Conservation (phyloP, 35 echinoderm and acorn worm species). For the Heliocidaris tuberculata region DNA sequence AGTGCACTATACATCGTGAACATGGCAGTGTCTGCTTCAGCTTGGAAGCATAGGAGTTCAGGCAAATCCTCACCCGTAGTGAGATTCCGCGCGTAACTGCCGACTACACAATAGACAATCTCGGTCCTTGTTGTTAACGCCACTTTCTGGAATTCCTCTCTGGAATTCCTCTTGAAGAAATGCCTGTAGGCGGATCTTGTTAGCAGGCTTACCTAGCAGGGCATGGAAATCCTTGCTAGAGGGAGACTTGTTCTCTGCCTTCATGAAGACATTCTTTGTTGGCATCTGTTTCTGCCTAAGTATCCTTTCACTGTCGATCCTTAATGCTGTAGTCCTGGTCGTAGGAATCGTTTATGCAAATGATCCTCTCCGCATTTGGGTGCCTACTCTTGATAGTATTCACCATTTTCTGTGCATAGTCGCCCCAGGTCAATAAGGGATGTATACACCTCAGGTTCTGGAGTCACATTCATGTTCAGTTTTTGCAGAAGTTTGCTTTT, state of each 20-base stretch:
- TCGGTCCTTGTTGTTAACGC: constrained; percentile 40
- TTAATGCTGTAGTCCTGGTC: constrained; percentile 31
- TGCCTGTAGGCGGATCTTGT: constrained; percentile 58
- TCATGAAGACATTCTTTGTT: constrained; percentile 32
- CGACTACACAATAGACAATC: constrained; percentile 62
- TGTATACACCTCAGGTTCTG: constrained; percentile 58
- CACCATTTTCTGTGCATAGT: constrained; percentile 17
- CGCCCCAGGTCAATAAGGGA: constrained; percentile 50
- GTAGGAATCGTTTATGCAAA: constrained; percentile 33
- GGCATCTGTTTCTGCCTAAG: constrained; percentile 5
- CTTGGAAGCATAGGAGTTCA: constrained; percentile 57
- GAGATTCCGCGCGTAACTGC: constrained; percentile 52
- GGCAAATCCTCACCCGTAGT: constrained; percentile 45
- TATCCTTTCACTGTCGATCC: constrained; percentile 27
- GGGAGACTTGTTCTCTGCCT: constrained; percentile 46
- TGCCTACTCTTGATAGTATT: background rate
- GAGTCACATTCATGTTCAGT: constrained; percentile 22
- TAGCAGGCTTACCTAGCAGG: constrained; percentile 58
- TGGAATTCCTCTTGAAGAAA: constrained; percentile 60
- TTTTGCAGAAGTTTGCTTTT: constrained; percentile 61
- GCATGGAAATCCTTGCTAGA: constrained; percentile 49
- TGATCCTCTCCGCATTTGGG: constrained; percentile 24
- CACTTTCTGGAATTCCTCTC: constrained; percentile 48
- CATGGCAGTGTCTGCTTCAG: constrained; percentile 67
- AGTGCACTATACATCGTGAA: constrained; percentile 58